Conservation (phyloP, 2,888 invertebrate species). For the Epiblema foenella region DNA sequence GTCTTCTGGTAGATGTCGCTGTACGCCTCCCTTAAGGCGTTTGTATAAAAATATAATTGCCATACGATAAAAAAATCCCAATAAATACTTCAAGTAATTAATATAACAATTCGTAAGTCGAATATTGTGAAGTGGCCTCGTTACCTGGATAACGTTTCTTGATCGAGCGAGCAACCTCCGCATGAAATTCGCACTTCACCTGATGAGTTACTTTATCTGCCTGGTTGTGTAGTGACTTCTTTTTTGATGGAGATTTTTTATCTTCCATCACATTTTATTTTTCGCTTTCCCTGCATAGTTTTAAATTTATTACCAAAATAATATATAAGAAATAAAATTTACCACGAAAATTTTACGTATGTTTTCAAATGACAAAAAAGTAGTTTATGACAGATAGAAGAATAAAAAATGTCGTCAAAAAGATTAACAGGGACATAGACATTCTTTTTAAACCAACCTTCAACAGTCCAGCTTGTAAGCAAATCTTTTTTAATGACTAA, state of each 20-base stretch:
- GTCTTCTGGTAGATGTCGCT: too few relatives aligned
- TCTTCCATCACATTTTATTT: slow-evolving; percentile 82
- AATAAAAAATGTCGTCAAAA: slow-evolving; percentile 26
- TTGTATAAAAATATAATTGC: too few relatives aligned
- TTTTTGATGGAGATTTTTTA: slow-evolving; percentile 75
- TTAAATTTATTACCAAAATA: slow-evolving; percentile 51
- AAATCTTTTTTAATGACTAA: not conserved
- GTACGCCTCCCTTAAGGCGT: too few relatives aligned
- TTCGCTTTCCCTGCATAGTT: slow-evolving; percentile 77
- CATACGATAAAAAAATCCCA: too few relatives aligned
- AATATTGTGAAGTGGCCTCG: not conserved
- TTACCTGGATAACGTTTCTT: slow-evolving; percentile 67
- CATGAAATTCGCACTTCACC: slow-evolving; percentile 66
- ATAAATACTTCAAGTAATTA: not conserved
- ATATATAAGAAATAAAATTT: slow-evolving; percentile 50
- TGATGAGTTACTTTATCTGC: slow-evolving; percentile 72
- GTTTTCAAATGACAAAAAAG: slow-evolving; percentile 55
- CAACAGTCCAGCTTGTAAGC: not conserved
- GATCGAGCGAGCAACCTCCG: slow-evolving; percentile 53
- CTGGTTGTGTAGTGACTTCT: slow-evolving; percentile 70
- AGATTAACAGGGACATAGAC: slow-evolving; percentile 48
- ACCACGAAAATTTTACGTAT: slow-evolving; percentile 61
- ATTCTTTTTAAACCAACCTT: slow-evolving; percentile 50
- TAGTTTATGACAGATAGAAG: slow-evolving; percentile 63
- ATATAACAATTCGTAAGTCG: not conserved